phyloP scores from a whole-genome alignment of 2,113 vertebrate genomes.

The Lepus europaeus region DNA sequence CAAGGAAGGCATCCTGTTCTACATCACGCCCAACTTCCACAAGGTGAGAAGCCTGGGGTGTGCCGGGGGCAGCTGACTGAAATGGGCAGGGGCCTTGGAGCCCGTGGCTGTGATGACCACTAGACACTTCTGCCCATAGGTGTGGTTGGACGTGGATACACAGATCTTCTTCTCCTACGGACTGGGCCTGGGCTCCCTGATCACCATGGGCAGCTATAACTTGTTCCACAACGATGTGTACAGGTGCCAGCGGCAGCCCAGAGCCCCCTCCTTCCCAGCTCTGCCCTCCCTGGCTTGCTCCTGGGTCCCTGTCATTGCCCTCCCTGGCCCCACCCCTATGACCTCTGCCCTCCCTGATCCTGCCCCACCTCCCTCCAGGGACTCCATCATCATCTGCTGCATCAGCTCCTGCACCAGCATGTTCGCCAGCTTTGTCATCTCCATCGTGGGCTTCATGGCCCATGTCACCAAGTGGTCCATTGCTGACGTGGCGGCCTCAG shows the following conservation, averaged over 20 bases:
- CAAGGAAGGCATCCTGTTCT: conserved; percentile 96
- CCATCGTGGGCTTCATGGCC: conserved; percentile 99
- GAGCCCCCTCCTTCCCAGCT: neutral
- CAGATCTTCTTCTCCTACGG: conserved; percentile 99
- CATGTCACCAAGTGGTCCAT: conserved; percentile 96
- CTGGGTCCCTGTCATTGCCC: too few relatives aligned
- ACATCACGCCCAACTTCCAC: conserved; percentile 97
- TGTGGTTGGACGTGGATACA: conserved; percentile 98
- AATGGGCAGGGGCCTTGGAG: too few relatives aligned
- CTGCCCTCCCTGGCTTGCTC: neutral
- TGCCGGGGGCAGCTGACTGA: too few relatives aligned
- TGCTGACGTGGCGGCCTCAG: conserved; percentile 98
- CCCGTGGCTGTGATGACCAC: accelerated
- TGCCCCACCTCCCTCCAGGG: conserved; percentile 86
- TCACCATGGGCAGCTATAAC: conserved; percentile 99
- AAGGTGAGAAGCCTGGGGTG: conserved; percentile 89
- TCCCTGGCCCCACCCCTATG: neutral
- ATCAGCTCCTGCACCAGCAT: conserved; percentile 99
- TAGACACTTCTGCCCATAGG: conserved; percentile 87
- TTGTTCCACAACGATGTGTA: conserved; percentile 98
- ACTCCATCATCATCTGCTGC: conserved; percentile 98
- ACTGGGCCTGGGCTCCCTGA: conserved; percentile 97
- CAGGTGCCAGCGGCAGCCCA: conserved; percentile 88
- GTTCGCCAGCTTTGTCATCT: conserved; percentile 99
- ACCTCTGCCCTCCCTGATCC: neutral